Conservation (phyloP, 1,140 invertebrate species). For the Drosophila ambigua region DNA sequence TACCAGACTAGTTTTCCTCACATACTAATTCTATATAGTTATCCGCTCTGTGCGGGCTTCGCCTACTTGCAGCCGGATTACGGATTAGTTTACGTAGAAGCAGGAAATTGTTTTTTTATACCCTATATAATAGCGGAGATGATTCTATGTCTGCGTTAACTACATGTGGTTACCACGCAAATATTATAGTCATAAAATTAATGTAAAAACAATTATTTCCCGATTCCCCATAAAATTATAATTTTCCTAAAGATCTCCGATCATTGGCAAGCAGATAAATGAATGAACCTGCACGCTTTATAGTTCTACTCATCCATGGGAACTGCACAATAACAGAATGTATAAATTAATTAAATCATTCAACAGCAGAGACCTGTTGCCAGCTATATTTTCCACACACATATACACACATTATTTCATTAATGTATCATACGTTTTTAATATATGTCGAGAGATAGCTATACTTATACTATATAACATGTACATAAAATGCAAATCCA, state of each 20-base stretch:
- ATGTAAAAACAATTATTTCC: constrained; percentile 25
- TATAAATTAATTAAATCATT: constrained; percentile 81
- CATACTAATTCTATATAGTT: too few species aligned
- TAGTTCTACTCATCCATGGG: constrained; percentile 65
- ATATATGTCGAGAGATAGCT: constrained; percentile 17
- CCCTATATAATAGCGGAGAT: too few species aligned
- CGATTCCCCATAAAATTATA: constrained; percentile 5
- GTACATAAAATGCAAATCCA: constrained; percentile 34
- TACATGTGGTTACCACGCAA: neutral
- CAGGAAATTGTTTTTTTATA: too few species aligned
- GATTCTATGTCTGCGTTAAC: too few species aligned
- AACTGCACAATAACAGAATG: constrained; percentile 68
- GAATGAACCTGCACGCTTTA: constrained; percentile 46
- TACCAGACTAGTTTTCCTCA: too few species aligned
- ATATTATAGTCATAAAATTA: neutral
- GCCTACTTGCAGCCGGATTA: too few species aligned
- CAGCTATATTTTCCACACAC: constrained; percentile 57
- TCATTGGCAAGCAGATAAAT: constrained; percentile 51
- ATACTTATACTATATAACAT: constrained; percentile 27
- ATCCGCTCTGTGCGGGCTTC: too few species aligned
- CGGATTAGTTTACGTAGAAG: too few species aligned
- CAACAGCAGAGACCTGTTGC: constrained; percentile 74
- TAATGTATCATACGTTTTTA: constrained; percentile 28
- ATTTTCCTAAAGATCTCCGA: constrained; percentile 27
- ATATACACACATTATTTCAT: constrained; percentile 9